phyloP scores from a whole-genome alignment of 2,888 invertebrate species.

The Cephus rjabovi region DNA sequence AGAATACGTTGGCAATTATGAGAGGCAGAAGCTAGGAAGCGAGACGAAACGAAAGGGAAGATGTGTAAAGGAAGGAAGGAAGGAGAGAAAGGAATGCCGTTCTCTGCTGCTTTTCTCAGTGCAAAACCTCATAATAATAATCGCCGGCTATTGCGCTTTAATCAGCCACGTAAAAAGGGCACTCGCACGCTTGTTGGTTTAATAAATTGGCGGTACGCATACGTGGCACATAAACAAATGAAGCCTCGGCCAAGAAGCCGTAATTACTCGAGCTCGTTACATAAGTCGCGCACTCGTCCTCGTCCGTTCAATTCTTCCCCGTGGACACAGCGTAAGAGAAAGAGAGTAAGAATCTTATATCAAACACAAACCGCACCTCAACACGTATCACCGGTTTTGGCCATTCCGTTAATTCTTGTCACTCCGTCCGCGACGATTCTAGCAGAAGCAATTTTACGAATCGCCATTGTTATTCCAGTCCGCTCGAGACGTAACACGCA shows the following conservation, averaged over 20 bases:
- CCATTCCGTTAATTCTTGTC: background rate
- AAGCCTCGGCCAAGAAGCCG: slow-evolving; percentile 22
- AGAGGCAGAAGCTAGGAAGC: background rate
- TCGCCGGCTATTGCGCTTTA: slow-evolving; percentile 17
- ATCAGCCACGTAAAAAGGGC: slow-evolving; percentile 28
- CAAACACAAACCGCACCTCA: background rate
- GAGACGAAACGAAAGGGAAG: background rate
- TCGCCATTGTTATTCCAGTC: background rate
- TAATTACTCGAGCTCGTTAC: slow-evolving; percentile 33
- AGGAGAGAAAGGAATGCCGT: background rate
- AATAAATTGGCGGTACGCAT: slow-evolving; percentile 25
- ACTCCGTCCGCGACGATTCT: background rate
- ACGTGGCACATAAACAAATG: slow-evolving; percentile 28
- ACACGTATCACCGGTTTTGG: background rate
- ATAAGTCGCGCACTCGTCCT: slow-evolving; percentile 22
- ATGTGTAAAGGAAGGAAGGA: background rate
- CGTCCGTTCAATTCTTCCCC: background rate
- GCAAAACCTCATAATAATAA: background rate
- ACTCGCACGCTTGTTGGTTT: slow-evolving; percentile 27
- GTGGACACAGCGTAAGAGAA: background rate
- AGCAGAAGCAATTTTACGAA: background rate
- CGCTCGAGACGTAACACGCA: background rate
- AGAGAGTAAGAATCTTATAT: background rate
- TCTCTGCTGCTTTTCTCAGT: background rate
- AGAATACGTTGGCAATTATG: background rate